These are phyloP conservation scores for Centruroides sculpturatus DNA, from an alignment of 1,140 invertebrate species.

Conservation along the genomic window DNA sequence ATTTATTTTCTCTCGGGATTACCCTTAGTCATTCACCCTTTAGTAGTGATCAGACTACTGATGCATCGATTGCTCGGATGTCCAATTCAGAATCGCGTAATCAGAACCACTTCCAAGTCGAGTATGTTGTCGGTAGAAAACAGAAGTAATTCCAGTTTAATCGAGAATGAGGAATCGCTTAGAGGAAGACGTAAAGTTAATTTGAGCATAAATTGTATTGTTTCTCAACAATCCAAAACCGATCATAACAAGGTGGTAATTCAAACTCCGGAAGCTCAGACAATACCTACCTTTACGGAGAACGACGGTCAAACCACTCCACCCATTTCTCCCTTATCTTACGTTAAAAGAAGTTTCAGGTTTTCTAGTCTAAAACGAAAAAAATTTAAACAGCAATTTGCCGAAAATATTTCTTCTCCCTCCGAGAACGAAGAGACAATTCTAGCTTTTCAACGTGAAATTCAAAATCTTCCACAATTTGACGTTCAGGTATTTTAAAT, in stretches of 20 bases:
- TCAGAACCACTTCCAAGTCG: background rate
- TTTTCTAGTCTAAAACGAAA: constrained; percentile 22
- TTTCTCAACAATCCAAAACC: no score
- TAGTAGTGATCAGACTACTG: constrained; percentile 42
- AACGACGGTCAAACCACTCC: no score
- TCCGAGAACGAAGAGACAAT: constrained; percentile 32
- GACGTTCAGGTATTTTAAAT: background rate
- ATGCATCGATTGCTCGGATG: constrained; percentile 38
- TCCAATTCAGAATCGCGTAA: constrained; percentile 6
- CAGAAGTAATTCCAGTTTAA: constrained; percentile 20
- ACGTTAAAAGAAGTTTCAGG: constrained; percentile 12
- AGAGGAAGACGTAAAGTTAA: constrained; percentile 9
- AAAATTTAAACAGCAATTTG: constrained; percentile 18
- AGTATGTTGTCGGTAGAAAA: constrained; percentile 8
- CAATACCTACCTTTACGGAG: no score
- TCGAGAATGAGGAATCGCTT: constrained; percentile 23
- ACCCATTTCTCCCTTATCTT: no score
- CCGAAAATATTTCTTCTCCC: background rate
- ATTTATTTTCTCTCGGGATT: constrained; percentile 17
- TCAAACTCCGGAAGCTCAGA: no score
- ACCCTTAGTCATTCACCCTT: constrained; percentile 40
- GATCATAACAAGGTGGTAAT: no score
- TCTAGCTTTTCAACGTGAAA: constrained; percentile 35
- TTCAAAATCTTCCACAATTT: constrained; percentile 37
- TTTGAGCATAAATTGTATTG: constrained; percentile 11